These are phyloP conservation scores for Neolamprologus multifasciatus DNA, from an alignment of 2,797 vertebrate genomes.

Conservation along the genomic window DNA sequence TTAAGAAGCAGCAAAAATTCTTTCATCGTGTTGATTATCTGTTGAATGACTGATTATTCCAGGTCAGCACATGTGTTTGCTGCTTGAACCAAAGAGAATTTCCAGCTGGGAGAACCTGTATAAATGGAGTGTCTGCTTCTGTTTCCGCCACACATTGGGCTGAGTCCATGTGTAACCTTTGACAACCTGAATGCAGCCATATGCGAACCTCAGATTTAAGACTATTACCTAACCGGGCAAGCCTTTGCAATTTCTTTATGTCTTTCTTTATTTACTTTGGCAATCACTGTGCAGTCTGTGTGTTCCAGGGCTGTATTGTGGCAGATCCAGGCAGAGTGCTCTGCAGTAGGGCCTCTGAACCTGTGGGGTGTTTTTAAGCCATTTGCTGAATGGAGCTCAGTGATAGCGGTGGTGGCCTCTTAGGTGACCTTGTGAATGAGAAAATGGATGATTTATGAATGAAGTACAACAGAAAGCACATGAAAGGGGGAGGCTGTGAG, in stretches of 20 bases:
- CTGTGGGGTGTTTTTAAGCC: neutral
- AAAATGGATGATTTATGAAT: conserved; percentile 2
- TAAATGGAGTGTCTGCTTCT: neutral
- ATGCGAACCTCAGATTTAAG: neutral
- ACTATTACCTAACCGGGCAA: neutral
- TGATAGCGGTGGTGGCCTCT: neutral
- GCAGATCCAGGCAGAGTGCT: neutral
- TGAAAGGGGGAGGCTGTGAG: neutral
- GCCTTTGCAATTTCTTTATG: neutral
- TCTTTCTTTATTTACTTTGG: neutral
- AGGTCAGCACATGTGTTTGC: neutral
- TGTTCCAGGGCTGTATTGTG: neutral
- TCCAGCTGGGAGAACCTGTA: neutral
- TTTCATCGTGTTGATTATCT: neutral
- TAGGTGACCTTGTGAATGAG: neutral
- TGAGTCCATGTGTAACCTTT: neutral
- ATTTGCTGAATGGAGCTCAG: neutral
- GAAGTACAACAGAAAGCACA: neutral
- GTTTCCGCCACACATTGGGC: neutral
- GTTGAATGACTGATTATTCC: neutral
- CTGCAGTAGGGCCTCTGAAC: neutral
- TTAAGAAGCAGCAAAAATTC: neutral
- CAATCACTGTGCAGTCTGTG: neutral
- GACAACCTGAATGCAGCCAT: neutral
- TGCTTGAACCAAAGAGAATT: neutral